phyloP scores from a whole-genome alignment of 2,888 invertebrate species.

The Neoaliturus tenellus region DNA sequence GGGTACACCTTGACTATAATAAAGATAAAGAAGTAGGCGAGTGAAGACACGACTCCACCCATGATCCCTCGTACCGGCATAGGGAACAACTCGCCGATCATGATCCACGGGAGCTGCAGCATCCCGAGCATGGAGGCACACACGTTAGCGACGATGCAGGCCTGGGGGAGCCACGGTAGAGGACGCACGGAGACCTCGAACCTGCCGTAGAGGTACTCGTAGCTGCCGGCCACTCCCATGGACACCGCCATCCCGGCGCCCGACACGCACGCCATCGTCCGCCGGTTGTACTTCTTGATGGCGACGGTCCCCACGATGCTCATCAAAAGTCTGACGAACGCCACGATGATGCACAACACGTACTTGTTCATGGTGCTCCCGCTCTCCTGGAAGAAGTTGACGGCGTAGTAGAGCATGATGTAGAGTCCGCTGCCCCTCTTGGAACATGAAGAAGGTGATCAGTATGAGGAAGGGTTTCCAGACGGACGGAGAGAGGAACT shows the following conservation, averaged over 20 bases:
- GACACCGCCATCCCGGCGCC: slow-evolving; percentile 80
- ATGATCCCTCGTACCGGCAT: slow-evolving; percentile 81
- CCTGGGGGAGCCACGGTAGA: slow-evolving; percentile 73
- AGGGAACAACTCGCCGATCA: slow-evolving; percentile 84
- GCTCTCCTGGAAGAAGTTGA: slow-evolving; percentile 82
- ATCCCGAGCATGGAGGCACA: slow-evolving; percentile 85
- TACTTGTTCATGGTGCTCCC: slow-evolving; percentile 81
- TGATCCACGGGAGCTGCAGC: slow-evolving; percentile 84
- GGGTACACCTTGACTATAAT: slow-evolving; percentile 83
- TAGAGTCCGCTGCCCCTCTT: slow-evolving; percentile 86
- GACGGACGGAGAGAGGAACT: slow-evolving; percentile 76
- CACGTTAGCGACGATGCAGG: slow-evolving; percentile 81
- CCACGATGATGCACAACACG: slow-evolving; percentile 82
- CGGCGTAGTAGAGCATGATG: slow-evolving; percentile 83
- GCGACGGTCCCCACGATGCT: slow-evolving; percentile 81
- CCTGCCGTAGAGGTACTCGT: slow-evolving; percentile 66
- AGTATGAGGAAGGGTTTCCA: slow-evolving; percentile 82
- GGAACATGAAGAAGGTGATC: slow-evolving; percentile 80
- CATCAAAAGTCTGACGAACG: slow-evolving; percentile 79
- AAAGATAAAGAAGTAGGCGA: slow-evolving; percentile 83
- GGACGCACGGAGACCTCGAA: slow-evolving; percentile 68
- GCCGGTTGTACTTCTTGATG: slow-evolving; percentile 80
- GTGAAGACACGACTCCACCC: slow-evolving; percentile 82
- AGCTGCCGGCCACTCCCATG: slow-evolving; percentile 73
- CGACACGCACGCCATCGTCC: slow-evolving; percentile 79